Evolutionary conservation across 2,113 vertebrate species (phyloP), one percentile per base, ranked within the genome.

Genomic region (Choloepus hoffmanni): DNA sequence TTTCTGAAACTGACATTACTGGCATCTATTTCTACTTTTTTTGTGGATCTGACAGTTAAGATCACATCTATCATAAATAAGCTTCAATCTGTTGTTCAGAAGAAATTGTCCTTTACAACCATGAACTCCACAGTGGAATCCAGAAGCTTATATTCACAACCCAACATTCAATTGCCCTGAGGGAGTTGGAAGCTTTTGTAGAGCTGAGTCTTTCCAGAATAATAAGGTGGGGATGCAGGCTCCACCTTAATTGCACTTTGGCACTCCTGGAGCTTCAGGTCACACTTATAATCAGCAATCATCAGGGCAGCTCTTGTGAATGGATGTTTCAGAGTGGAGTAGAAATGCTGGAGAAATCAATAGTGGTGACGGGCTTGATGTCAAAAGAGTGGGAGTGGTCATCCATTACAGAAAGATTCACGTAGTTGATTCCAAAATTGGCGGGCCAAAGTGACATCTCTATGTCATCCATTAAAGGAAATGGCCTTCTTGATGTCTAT

Each of bases 1-100:
- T 68, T 99, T 99, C 98, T 99, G 99, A 95, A 99, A 99, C n/a
- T 99, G 98, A 97, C 99, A 99, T 98, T 99, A 99, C 96, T 99
- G 99, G 95, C 99, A 99, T 98, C 99, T 99, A 98, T 99, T 99
- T 92, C 99, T 99, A 87, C 99, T 99, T 94, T 99, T 99, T 98
- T 99, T 99, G 98, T 99, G 99, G 98, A 99, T 99, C 45, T 99
- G 99, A 98, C 99, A 99, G 97, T 99, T 99, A 7, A 99, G 99
- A 50, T 99, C 99, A 94, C 99, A 99, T 79, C 99, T 98, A 96
- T 99, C 99, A 28, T 99, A 99, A 45, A 99, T 99, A 14, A n/a
- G 98, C 98, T 99, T 99, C 98, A 99, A 98, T 95, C 99, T 98
- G 97, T 36, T 36, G 36, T 99, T 62, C 99, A 99, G 97, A 99